Conservation (phyloP, 1,140 invertebrate species). For the Procambarus virginalis region DNA sequence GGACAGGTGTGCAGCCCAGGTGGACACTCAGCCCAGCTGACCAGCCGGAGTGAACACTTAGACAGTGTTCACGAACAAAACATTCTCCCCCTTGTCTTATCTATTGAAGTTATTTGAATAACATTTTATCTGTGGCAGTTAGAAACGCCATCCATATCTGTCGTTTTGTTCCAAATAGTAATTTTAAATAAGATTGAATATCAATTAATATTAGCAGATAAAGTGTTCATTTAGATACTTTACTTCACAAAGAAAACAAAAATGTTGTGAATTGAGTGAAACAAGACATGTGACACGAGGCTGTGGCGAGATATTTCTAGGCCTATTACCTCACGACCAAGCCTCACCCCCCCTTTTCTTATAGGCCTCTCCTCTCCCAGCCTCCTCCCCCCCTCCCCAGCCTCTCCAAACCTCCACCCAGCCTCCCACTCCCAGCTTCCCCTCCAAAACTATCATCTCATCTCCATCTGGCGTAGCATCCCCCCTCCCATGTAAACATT, state of each 20-base stretch:
- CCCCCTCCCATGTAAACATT: too few relatives aligned
- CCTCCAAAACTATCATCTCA: background rate
- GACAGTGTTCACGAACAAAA: background rate
- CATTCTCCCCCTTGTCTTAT: background rate
- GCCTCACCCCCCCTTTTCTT: too few relatives aligned
- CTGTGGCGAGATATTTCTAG: background rate
- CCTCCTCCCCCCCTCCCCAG: too few relatives aligned
- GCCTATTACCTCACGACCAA: background rate
- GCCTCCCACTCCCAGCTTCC: background rate
- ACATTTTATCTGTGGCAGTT: too few relatives aligned
- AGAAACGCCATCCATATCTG: too few relatives aligned
- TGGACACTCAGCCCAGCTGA: background rate
- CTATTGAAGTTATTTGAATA: background rate
- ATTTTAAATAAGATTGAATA: too few relatives aligned
- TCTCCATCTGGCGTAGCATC: background rate
- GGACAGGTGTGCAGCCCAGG: conserved; percentile 7
- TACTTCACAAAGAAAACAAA: too few relatives aligned
- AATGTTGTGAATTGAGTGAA: background rate
- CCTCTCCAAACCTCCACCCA: too few relatives aligned
- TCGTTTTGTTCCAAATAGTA: too few relatives aligned
- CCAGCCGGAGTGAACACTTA: background rate
- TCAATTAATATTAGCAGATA: background rate
- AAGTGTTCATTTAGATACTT: too few relatives aligned
- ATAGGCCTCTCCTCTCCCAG: too few relatives aligned
- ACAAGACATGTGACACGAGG: background rate